phyloP scores from a whole-genome alignment of 2,113 vertebrate genomes.

The Ceyx cyanopectus region DNA sequence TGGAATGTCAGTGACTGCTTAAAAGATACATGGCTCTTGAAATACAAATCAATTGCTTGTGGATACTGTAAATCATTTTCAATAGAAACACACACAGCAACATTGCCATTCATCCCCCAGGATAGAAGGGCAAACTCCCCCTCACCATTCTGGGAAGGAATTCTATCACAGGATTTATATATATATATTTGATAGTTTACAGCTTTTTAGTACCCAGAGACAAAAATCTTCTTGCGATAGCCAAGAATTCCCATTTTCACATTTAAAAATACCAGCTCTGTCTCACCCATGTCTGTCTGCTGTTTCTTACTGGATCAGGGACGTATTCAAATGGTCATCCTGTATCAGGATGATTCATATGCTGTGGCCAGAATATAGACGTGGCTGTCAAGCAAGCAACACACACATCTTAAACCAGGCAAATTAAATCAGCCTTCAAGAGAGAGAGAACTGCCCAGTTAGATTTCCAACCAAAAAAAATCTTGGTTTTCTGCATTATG shows the following conservation, averaged over 20 bases:
- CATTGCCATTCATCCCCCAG: not conserved
- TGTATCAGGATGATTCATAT: not conserved
- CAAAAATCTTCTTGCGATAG: not conserved
- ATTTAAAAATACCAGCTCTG: not conserved
- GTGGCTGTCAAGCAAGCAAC: not conserved
- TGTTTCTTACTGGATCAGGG: not conserved
- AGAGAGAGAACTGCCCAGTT: not conserved
- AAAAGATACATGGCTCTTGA: not conserved
- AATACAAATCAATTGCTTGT: not conserved
- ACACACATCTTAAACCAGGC: not conserved
- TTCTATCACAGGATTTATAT: not conserved
- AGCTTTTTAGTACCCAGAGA: not conserved
- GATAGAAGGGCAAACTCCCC: not conserved
- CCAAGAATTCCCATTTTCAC: not conserved
- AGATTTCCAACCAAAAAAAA: not conserved
- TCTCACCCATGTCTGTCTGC: not conserved
- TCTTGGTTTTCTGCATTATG: not conserved
- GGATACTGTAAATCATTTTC: not conserved
- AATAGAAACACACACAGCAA: not conserved
- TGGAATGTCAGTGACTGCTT: not conserved
- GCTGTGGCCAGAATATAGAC: not conserved
- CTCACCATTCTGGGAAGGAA: not conserved
- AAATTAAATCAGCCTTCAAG: not conserved
- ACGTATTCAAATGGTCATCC: not conserved
- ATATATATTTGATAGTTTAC: not conserved